Evolutionary conservation across 2,113 vertebrate species (phyloP), one percentile per base, ranked within the genome.

Genomic region (Corythoichthys haematopterus): DNA sequence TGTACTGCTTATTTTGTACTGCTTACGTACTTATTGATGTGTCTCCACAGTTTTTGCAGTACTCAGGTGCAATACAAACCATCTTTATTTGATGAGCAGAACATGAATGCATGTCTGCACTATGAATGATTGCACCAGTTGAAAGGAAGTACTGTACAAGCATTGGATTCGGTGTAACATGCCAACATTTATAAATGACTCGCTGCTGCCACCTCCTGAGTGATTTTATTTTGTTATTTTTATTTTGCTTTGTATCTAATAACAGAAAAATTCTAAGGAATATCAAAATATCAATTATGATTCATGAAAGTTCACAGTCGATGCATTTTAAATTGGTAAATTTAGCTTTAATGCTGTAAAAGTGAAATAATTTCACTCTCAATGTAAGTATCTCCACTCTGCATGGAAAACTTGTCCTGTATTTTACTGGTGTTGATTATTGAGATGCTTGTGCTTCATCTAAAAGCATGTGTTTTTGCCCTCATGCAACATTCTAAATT

Each of bases 151-250:
- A 11, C 55, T 13, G 33, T 36, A 4, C 6, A 5, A 7, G 9
- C 53, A 35, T 35, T 13, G 53, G 33, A 11, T 56, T 56, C 33
- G 53, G 35, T 37, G 35, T 36, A 57, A 12, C 33, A 37, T 57
- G 33, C 11, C 52, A 55, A 57, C 52, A 15, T 56, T 57, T 14
- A 57, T 52, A 40, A 52, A 69, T 20, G 9, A 71, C 37, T 72
- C 85, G 75, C 80, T 88, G 47, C 86, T 91, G 76, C 91, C 91
- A 64, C 80, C 91, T 79, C n/a, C 61, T 75, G 90, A 61, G 7
- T 65, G 75, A 72, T 81, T 53, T 6, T 8, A 16, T 2, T 1
- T n/a, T 53, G 12, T 9, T 15, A 16, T 13, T 43, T 20, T 14
- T 0, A 1, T 28, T 43, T 43, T 4, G 20, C 3, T 16, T 3